These are phyloP conservation scores for Zosterops borbonicus DNA, from an alignment of 2,113 vertebrate genomes.

Conservation along the genomic window DNA sequence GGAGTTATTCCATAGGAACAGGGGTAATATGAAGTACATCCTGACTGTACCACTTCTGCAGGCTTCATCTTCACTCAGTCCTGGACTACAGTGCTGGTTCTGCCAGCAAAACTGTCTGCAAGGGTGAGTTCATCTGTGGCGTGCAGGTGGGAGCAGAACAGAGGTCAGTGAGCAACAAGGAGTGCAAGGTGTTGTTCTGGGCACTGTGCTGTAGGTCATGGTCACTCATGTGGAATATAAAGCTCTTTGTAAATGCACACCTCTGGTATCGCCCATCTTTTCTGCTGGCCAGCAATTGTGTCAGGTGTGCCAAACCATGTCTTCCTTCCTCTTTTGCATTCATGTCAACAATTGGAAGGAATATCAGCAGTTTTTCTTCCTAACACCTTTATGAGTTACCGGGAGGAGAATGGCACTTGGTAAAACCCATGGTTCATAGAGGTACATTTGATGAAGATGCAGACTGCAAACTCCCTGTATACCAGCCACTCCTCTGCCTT, in stretches of 20 bases:
- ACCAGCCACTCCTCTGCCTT: background rate
- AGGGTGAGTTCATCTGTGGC: background rate
- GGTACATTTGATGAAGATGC: background rate
- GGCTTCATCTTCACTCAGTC: background rate
- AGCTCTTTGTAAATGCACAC: background rate
- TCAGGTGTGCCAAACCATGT: background rate
- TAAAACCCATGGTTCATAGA: background rate
- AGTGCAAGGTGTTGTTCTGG: accelerated
- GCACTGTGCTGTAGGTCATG: accelerated
- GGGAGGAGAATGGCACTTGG: background rate
- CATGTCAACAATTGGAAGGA: background rate
- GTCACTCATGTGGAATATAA: background rate
- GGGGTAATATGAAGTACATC: background rate
- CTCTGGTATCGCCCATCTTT: background rate
- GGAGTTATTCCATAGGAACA: background rate
- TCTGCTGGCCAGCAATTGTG: background rate
- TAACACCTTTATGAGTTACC: background rate
- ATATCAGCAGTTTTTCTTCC: background rate
- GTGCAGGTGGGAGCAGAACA: background rate
- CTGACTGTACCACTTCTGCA: background rate
- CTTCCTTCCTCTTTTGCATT: background rate
- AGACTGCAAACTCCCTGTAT: background rate
- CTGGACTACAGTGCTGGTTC: background rate
- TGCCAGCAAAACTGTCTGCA: background rate
- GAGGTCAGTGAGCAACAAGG: background rate